Evolutionary conservation across 2,797 vertebrate species (phyloP).

Genomic region (Geotrypetes seraphini): DNA sequence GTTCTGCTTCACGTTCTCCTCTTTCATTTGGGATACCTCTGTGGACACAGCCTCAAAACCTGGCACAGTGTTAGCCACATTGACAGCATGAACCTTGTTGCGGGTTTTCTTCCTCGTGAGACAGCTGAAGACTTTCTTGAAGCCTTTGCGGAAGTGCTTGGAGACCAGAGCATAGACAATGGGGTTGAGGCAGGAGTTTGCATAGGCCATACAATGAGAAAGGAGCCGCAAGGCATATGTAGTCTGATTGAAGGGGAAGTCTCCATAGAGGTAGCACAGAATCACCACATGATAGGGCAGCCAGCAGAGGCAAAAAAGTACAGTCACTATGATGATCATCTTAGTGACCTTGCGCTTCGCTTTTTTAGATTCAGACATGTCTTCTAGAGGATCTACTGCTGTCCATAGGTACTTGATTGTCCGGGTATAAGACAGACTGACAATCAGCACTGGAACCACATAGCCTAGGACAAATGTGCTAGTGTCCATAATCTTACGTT

Average conservation of each 20-base stretch:
- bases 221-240: conserved; percentile 77
- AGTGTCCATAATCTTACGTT: conserved; percentile 73
- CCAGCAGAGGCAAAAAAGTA: conserved; percentile 84
- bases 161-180: conserved; percentile 79
- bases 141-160: conserved; percentile 82
- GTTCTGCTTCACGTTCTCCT: conserved; percentile 55
- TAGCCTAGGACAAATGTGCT: conserved; percentile 77
- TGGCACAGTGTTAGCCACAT: conserved; percentile 55
- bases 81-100: conserved; percentile 56
- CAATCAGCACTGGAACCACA: conserved; percentile 69
- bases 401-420: conserved; percentile 86
- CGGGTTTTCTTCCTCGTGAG: conserved; percentile 65
- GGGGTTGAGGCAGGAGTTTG: conserved; percentile 84
- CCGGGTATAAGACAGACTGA: conserved; percentile 75
- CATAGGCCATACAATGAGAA: conserved; percentile 85
- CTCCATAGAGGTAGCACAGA: conserved; percentile 72
- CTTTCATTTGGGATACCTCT: conserved; percentile 66
- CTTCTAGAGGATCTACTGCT: conserved; percentile 70
- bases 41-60: conserved; percentile 67
- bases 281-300: conserved; percentile 77
- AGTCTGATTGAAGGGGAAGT: conserved; percentile 79
- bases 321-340: conserved; percentile 82
- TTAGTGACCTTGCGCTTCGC: conserved; percentile 83
- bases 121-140: conserved; percentile 82
- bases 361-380: conserved; percentile 75